phyloP scores from a whole-genome alignment of 2,113 vertebrate genomes.

The Semnornis frantzii region DNA sequence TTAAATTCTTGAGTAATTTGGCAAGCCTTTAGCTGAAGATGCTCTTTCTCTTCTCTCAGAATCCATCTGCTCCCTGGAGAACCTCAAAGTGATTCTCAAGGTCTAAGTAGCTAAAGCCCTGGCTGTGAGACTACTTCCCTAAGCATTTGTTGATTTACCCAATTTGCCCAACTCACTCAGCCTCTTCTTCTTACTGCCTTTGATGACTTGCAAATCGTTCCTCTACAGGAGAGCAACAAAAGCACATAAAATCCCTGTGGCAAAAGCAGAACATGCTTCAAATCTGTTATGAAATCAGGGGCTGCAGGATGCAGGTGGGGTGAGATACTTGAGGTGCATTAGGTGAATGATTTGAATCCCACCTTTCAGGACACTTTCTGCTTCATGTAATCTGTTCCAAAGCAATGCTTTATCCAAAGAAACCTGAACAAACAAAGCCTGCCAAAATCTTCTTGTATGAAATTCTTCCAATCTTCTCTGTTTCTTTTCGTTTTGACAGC shows the following conservation, averaged over 20 bases:
- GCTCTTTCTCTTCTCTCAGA: too few relatives aligned
- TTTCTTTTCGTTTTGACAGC: not conserved
- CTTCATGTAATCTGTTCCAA: not conserved
- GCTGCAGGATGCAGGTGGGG: not conserved
- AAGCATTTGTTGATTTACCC: too few relatives aligned
- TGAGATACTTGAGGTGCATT: not conserved
- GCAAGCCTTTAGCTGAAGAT: too few relatives aligned
- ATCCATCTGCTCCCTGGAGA: too few relatives aligned
- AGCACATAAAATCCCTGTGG: not conserved
- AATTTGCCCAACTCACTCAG: too few relatives aligned
- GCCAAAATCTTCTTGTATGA: not conserved
- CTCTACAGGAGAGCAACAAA: not conserved
- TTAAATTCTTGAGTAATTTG: too few relatives aligned
- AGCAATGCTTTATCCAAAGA: not conserved
- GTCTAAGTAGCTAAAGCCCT: too few relatives aligned
- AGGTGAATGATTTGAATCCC: not conserved
- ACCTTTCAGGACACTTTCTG: not conserved
- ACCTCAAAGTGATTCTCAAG: too few relatives aligned
- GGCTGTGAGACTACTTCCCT: too few relatives aligned
- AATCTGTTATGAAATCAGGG: not conserved
- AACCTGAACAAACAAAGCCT: not conserved
- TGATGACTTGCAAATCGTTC: not conserved
- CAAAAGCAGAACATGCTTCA: not conserved
- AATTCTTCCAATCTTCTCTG: not conserved
- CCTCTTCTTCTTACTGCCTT: not conserved